Conservation (phyloP, 2,888 invertebrate species). For the Meghimatium bilineatum region DNA sequence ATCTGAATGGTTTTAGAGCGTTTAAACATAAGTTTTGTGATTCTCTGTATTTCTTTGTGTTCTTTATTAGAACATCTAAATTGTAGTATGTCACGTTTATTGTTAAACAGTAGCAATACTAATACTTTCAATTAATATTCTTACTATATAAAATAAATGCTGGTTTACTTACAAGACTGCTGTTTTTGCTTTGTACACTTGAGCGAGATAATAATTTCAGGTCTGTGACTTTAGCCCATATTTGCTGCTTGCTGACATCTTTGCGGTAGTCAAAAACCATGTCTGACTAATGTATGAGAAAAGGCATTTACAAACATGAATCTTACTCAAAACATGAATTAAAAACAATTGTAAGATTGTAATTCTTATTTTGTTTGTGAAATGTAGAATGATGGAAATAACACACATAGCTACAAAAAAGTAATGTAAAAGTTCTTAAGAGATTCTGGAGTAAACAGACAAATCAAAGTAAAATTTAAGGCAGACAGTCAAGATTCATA, state of each 20-base stretch:
- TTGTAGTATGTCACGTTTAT: neutral
- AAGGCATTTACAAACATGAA: neutral
- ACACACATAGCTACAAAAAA: too few relatives aligned
- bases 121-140: neutral
- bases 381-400: neutral
- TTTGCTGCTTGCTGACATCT: slow-evolving; percentile 56
- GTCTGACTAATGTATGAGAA: slow-evolving; percentile 59
- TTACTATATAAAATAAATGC: neutral
- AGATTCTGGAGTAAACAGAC: too few relatives aligned
- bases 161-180: slow-evolving; percentile 40
- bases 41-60: too few relatives aligned
- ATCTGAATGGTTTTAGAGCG: too few relatives aligned
- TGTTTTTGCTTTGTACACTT: slow-evolving; percentile 27
- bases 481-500: too few relatives aligned
- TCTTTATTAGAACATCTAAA: too few relatives aligned
- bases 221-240: slow-evolving; percentile 80
- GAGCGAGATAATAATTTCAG: slow-evolving; percentile 81
- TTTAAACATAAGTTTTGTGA: too few relatives aligned
- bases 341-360: neutral
- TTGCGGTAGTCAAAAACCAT: slow-evolving; percentile 64
- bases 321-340: neutral
- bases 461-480: too few relatives aligned
- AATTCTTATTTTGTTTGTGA: neutral
- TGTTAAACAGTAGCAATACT: neutral
- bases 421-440: too few relatives aligned